Evolutionary conservation across 2,888 invertebrate species (phyloP), one percentile per base, ranked within the genome.

Genomic region (Volucella zonaria): DNA sequence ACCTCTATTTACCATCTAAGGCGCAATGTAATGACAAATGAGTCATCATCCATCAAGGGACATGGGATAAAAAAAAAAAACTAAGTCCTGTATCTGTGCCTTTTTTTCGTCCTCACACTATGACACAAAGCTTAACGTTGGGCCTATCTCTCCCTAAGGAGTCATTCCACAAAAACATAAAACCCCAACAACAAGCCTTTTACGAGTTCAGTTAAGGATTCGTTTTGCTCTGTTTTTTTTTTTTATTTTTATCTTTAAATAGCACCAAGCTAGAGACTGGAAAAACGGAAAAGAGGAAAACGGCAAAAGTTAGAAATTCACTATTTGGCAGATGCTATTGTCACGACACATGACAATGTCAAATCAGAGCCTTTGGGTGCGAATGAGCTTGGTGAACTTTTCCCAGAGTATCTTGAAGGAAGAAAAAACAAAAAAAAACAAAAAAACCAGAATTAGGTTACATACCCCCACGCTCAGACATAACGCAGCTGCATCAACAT

Each of bases 11-110:
- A 38, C 45, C 31, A 54, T 56, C 70, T 59, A 73, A 77, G 70
- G 64, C 31, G 6, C 71, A 66, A 70, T 77, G 82, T 77, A 82
- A 82, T 82, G 82, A 82, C 82, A 82, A 77, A 82, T 82, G 82
- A 71, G 66, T 82, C 82, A 82, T 82, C 77, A 82, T 82, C 82
- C 77, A 73, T 82, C 82, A 77, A 71, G 23, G 54, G 68, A 77
- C 71, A 68, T 42, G 31, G 43, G 56, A 15, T 38, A 66, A 58
- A 42, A 58, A 59, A 78, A 66, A 58, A 42, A 58, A 59, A 78
- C 49, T 40, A 74, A 47, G 67, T 74, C 61, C 59, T 59, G 43
- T 54, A 11, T 51, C 38, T 43, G 11, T 68, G 61, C 47, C 18
- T 52, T 52, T 11, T 51, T 56, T 61, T 14, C 56, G 15, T 40